Conservation (phyloP, 2,888 invertebrate genomes). For the Eupithecia exiguata region DNA sequence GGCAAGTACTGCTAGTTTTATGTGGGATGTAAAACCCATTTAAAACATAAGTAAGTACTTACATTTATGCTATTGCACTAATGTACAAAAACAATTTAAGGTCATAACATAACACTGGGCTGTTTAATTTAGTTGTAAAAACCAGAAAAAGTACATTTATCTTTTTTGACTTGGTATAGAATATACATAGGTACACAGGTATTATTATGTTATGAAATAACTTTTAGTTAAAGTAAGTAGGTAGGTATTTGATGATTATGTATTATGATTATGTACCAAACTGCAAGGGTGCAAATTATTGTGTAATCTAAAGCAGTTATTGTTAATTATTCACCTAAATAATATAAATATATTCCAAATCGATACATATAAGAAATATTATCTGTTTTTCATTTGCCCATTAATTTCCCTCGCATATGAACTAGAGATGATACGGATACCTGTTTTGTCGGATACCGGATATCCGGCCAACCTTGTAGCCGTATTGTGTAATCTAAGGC, state of each 20-base stretch:
- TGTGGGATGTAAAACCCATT: not conserved
- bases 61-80: not conserved
- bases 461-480: too few species aligned
- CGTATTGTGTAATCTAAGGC: too few species aligned
- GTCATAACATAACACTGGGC: not conserved
- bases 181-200: constrained; percentile 36
- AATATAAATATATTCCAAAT: constrained; percentile 30
- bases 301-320: constrained; percentile 41
- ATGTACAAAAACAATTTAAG: not conserved
- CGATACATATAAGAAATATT: not conserved
- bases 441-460: too few species aligned
- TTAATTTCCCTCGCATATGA: not conserved
- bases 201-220: constrained; percentile 36
- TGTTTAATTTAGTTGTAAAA: not conserved
- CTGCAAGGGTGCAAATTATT: constrained; percentile 43
- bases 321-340: constrained; percentile 28
- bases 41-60: not conserved
- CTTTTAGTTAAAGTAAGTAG: not conserved
- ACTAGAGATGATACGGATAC: not conserved
- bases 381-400: not conserved
- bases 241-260: too few species aligned
- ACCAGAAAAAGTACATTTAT: not conserved
- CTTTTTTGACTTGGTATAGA: not conserved
- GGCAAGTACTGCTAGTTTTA: not conserved
- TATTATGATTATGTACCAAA: constrained; percentile 35